Evolutionary conservation across 1,140 invertebrate species (phyloP).

Genomic region (Pogonognathellus flavescens): DNA sequence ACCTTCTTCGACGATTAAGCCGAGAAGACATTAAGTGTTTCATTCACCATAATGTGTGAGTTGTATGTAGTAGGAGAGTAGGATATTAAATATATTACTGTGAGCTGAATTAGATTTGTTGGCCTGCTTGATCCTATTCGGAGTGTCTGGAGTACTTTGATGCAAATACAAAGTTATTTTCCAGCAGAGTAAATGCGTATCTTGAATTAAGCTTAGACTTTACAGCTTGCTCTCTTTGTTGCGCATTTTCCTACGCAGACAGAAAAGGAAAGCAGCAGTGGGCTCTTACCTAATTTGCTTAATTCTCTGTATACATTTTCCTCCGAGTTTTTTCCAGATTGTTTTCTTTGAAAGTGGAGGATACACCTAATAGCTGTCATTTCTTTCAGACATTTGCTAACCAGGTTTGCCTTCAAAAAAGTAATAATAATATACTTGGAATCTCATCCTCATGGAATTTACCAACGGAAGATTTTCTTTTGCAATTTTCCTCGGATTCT

Average conservation of each 20-base stretch:
- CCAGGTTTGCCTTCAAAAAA: background rate
- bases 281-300: slow-evolving; percentile 19
- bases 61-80: no score
- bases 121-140: background rate
- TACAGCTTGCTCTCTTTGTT: slow-evolving; percentile 1
- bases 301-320: slow-evolving; percentile 23
- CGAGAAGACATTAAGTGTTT: background rate
- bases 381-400: slow-evolving; percentile 27
- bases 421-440: slow-evolving; percentile 17
- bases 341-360: background rate
- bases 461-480: background rate
- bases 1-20: background rate
- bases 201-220: slow-evolving; percentile 36
- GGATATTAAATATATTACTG: background rate
- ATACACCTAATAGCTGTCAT: slow-evolving; percentile 33
- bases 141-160: background rate
- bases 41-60: background rate
- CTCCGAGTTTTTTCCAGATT: slow-evolving; percentile 1
- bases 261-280: background rate
- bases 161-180: slow-evolving; percentile 1
- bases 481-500: background rate
- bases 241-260: background rate
- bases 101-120: background rate
- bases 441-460: background rate
- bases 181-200: background rate